Evolutionary conservation across 2,888 invertebrate species (phyloP), one percentile per base, ranked within the genome.

Genomic region (Drosophila mettleri): DNA sequence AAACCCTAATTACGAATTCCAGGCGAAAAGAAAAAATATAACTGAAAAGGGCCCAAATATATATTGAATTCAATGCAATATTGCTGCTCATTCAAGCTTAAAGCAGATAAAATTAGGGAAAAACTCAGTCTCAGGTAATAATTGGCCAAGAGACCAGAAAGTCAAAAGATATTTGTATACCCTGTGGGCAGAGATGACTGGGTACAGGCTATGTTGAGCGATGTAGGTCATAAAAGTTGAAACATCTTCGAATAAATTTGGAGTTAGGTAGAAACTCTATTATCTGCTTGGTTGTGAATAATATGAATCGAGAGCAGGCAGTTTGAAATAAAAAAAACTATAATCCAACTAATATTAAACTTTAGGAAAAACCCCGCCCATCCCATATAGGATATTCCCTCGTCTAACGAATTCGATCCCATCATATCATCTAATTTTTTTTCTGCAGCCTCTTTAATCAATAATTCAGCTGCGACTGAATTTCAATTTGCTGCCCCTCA

Each of bases 1-100:
- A 63, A 69, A 69, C 69, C 77, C 74, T 82, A 87, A 82, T 74
- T 82, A 85, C 59, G 53, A 77, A 77, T 74, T 79, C 69, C 63
- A 46, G 41, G 48, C 36, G n/a, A 39, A 31, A 4, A 5, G 16
- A 36, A 24, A 36, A 36, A 36, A n/a, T n/a, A 53, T 57, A 66
- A 29, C 5, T 46, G 62, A 63, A 86, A 82, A 72, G 72, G 70
- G 24, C 41, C 39, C 48, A 27, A 54, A 41, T 22, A 31, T 24
- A 38, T 52, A 52, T 52, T 38, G 27, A 49, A 60, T 60, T 59
- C 46, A 62, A 48, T 39, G 48, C 33, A 24, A 64, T 76, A 69
- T 64, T 62, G 57, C 8, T 31, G 65, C 31, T 48, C 71, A 69
- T 66, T 78, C 62, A 68, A 49, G 67, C 69, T 55, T 38, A 68